phyloP scores from a whole-genome alignment of 2,113 vertebrate genomes.

The Thermophis baileyi region DNA sequence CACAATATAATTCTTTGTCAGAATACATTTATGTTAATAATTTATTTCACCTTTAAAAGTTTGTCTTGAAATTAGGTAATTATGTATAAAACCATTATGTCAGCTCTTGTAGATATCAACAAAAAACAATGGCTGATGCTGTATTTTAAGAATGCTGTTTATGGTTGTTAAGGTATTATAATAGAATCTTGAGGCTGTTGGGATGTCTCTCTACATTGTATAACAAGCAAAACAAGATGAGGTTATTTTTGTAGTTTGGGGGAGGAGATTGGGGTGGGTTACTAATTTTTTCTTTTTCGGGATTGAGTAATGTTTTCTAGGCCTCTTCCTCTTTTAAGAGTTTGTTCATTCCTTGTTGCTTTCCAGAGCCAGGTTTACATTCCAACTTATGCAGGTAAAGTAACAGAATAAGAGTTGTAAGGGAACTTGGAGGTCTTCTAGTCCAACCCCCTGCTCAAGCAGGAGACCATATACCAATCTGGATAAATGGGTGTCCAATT shows the following conservation, averaged over 20 bases:
- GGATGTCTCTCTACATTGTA: background rate
- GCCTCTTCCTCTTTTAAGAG: background rate
- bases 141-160: background rate
- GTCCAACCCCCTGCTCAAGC: background rate
- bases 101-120: background rate
- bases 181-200: background rate
- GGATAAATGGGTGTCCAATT: background rate
- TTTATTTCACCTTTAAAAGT: background rate
- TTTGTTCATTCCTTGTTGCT: background rate
- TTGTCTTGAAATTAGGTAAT: background rate
- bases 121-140: background rate
- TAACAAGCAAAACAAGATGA: background rate
- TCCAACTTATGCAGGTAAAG: background rate
- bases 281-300: background rate
- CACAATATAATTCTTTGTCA: background rate
- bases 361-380: background rate
- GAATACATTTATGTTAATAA: background rate
- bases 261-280: background rate
- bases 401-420: background rate
- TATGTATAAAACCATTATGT: background rate
- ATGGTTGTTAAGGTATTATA: background rate
- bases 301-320: background rate
- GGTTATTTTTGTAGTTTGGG: background rate
- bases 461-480: background rate
- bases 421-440: background rate